Base-by-base conservation (phyloP, 2,113 vertebrate genomes). In the Noctilio leporinus region DNA sequence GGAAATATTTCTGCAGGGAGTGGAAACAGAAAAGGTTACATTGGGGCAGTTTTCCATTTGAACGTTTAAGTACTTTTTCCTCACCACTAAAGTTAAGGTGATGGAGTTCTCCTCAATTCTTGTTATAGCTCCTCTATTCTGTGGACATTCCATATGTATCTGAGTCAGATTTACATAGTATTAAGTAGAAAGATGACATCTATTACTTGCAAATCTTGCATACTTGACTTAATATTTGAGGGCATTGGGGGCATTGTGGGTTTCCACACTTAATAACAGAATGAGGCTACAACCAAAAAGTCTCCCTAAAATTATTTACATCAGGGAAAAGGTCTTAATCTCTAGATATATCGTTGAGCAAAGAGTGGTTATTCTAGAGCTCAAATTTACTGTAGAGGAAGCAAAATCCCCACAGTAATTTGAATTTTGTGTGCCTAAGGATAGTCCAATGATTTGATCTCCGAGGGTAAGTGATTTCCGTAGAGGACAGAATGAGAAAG, bases 1-100 rank as follows among this genome's bases (percentile, higher is more conserved):
- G 90, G 96, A 97, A 97, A 95, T 96, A 97, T 96, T 96, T 96
- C 78, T 84, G 49, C 80, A 93, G 81, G 95, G 95, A 95, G 43
- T 28, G 80, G 28, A 57, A 62, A 35, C 95, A 97, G 95, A 89
- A 97, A 91, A 84, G 97, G 76, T 73, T 57, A 96, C 96, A 97
- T 97, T 91, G 47, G 83, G 85, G 38, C 10, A 26, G 92, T 96
- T 91, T 93, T 43, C 82, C 67, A 24, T 96, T 81, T 86, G 35
- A 97, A 95, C 89, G 33, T 94, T 11, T 69, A 97, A 97, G 78
- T 93, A 30, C 84, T 82, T 98, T 97, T 96, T 49, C 82, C 72
- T 47, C 70, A 95, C 49, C 73, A 86, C 94, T 91, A 43, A 95
- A 87, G 93, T 40, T 97, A 97, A 97, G 96, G 95, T 96, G 96